phyloP scores from a whole-genome alignment of 2,797 vertebrate species.

The Lerista edwardsae region DNA sequence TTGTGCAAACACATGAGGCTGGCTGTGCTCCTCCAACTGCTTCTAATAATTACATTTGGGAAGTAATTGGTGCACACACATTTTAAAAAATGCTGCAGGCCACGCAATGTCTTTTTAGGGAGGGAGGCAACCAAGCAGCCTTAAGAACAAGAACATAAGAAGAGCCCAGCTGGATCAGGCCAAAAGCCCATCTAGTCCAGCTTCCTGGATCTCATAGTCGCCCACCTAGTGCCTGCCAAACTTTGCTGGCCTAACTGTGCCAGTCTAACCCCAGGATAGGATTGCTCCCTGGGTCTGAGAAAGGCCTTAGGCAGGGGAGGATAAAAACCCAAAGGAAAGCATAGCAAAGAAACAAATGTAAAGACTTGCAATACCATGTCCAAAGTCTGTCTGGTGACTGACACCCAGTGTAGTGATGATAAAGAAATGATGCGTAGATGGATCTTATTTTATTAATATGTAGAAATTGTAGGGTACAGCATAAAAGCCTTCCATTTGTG shows the following conservation, averaged over 20 bases:
- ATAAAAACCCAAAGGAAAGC: too few species aligned
- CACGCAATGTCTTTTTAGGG: not conserved
- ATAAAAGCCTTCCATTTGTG: not conserved
- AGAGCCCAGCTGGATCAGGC: too few species aligned
- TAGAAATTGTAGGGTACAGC: not conserved
- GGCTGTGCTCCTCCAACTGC: constrained; percentile 7
- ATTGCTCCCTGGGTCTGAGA: too few species aligned
- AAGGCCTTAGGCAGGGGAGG: too few species aligned
- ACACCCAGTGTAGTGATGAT: not conserved
- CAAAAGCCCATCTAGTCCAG: too few species aligned
- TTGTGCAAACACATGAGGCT: constrained; percentile 8
- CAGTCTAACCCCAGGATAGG: too few species aligned
- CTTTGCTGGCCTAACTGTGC: too few species aligned
- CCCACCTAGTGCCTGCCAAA: too few species aligned
- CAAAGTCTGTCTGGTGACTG: not conserved
- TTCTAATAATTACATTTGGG: constrained; percentile 36
- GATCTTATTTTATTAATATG: not conserved
- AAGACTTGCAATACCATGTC: too few species aligned
- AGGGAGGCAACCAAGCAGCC: not conserved
- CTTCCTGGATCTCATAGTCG: too few species aligned
- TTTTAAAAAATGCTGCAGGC: constrained; percentile 2
- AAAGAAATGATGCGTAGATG: not conserved
- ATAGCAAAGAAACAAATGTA: not conserved
- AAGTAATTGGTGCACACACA: not conserved
- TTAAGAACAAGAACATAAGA: too few species aligned